Evolutionary conservation across 1,140 invertebrate species (phyloP).

Genomic region (Hyles euphorbiae): DNA sequence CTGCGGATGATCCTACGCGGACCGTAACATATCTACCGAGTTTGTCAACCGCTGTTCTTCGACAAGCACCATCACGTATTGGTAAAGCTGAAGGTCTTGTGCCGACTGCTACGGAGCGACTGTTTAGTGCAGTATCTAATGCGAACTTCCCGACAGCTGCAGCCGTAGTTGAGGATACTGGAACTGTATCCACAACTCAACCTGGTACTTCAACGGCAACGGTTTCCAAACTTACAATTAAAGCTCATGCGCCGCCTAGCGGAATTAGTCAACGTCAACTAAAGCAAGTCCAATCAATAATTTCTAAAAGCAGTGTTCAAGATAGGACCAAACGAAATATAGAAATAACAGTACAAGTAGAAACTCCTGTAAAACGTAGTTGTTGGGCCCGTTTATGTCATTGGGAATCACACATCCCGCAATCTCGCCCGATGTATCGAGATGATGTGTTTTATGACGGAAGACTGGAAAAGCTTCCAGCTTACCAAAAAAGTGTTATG

Average conservation of each 20-base stretch:
- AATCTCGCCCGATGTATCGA: constrained; percentile 84
- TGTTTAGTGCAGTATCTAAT: constrained; percentile 60
- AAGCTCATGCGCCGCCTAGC: constrained; percentile 41
- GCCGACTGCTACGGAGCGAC: constrained; percentile 47
- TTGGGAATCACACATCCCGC: constrained; percentile 55
- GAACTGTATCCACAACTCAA: constrained; percentile 21
- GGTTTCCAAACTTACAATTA: constrained; percentile 49
- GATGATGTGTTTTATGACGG: constrained; percentile 92
- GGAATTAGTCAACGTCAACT: constrained; percentile 53
- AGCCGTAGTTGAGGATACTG: constrained; percentile 42
- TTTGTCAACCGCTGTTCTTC: constrained; percentile 36
- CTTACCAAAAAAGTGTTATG: constrained; percentile 80
- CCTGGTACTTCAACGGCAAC: constrained; percentile 44
- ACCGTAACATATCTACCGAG: constrained; percentile 67
- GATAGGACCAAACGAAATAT: constrained; percentile 38
- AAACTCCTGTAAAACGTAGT: constrained; percentile 34
- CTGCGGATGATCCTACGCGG: constrained; percentile 50
- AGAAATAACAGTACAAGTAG: constrained; percentile 36
- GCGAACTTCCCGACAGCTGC: constrained; percentile 60
- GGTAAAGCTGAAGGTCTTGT: constrained; percentile 28
- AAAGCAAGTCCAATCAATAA: constrained; percentile 61
- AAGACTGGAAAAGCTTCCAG: constrained; percentile 83
- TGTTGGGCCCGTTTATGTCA: constrained; percentile 48
- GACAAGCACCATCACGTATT: constrained; percentile 21
- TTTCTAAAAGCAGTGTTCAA: constrained; percentile 53